Base-by-base conservation (phyloP, 2,797 vertebrate genomes). In the Thaleichthys pacificus region DNA sequence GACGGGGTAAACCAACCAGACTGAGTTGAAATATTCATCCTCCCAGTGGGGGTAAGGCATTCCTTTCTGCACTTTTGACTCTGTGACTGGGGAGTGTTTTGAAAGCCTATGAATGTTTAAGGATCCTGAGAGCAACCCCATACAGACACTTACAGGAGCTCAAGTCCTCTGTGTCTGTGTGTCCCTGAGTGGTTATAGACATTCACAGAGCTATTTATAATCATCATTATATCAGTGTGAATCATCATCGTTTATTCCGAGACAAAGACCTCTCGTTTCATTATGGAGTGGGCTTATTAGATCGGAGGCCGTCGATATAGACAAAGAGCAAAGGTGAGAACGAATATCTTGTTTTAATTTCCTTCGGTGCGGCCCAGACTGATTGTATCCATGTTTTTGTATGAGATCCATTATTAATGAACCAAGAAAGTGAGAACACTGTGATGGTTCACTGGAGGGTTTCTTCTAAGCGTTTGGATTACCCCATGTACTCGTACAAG, bases 51-150 rank as follows among this genome's bases (percentile, higher is more conserved):
- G 70, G 68, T 3, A 26, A 49, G 17, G 21, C n/a, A 19, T 68
- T 68, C 11, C 38, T 78, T 78, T 63, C 70, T 71, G 58, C 30
- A 58, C 7, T 72, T 70, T 67, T 65, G 60, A 80, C 71, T 56
- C 62, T 1, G 58, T 26, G 47, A 63, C 47, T 67, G 24, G 15
- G 19, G 56, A 75, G 57, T 5, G 61, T 1, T 74, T 72, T 72
- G 19, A 63, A 71, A 28, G 42, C 21, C 30, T n/a, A 51, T 69
- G 54, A 68, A 60, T 71, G 24, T 77, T 83, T 79, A 4, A 80
- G 61, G 51, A 76, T 32, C 60, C 21, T 70, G 51, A 62, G 60
- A 54, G 2, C 51, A 35, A 63, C 38, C 70, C 58, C 38, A 54
- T 62, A 74, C 42, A 76, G 66, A 67, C 62, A 57, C 42, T 64